Percentiles rank a stretch among this genome's conserved stretches.
These are phyloP conservation scores for Ips typographus DNA, from an alignment of 1,140 invertebrate species.

Conservation along the genomic window DNA sequence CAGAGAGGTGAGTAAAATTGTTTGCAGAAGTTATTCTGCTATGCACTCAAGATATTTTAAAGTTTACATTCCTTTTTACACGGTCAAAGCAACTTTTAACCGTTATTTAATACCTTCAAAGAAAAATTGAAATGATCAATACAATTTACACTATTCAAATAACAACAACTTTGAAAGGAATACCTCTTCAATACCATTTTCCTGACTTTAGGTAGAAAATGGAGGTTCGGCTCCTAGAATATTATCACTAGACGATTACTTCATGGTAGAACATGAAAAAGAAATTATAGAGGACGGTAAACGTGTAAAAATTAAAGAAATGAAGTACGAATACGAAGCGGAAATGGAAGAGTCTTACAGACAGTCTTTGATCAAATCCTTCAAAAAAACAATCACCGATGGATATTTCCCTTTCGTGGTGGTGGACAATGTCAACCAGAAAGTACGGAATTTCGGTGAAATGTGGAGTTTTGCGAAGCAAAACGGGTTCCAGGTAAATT, in stretches of 20 bases:
- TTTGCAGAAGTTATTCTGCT: background rate
- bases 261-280: slow-evolving; percentile 87
- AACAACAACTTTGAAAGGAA: background rate
- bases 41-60: background rate
- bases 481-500: slow-evolving; percentile 80
- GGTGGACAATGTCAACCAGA: slow-evolving; percentile 84
- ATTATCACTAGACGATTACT: slow-evolving; percentile 94
- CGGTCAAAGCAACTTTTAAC: no score
- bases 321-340: slow-evolving; percentile 91
- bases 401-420: slow-evolving; percentile 93
- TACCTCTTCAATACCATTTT: background rate
- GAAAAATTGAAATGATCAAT: background rate
- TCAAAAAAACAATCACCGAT: slow-evolving; percentile 89
- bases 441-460: slow-evolving; percentile 79
- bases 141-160: background rate
- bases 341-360: slow-evolving; percentile 81
- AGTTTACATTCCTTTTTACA: no score
- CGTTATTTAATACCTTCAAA: no score
- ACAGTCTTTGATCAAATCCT: slow-evolving; percentile 82
- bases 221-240: slow-evolving; percentile 83
- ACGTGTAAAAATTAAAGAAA: slow-evolving; percentile 66
- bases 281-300: slow-evolving; percentile 77
- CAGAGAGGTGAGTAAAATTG: slow-evolving; percentile 54
- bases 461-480: slow-evolving; percentile 86
- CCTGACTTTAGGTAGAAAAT: slow-evolving; percentile 63